Conservation (phyloP, 2,797 vertebrate species). For the Pseudochirops cupreus region DNA sequence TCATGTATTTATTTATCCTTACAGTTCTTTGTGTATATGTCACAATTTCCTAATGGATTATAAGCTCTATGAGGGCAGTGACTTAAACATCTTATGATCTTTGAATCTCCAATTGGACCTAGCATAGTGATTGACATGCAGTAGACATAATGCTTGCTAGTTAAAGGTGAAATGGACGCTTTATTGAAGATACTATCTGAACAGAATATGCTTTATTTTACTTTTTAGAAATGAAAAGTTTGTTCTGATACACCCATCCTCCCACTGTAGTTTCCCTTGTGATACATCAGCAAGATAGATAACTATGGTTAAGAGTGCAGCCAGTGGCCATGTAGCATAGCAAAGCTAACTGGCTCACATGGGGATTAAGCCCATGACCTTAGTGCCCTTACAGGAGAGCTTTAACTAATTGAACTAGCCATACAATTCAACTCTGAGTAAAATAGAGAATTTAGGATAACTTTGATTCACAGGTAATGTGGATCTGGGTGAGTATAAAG, state of each 20-base stretch:
- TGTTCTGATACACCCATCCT: background rate
- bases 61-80: background rate
- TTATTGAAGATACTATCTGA: background rate
- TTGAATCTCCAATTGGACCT: background rate
- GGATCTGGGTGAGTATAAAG: background rate
- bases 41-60: background rate
- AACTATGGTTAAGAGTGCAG: background rate
- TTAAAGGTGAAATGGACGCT: background rate
- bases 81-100: background rate
- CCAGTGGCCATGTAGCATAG: background rate
- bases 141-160: background rate
- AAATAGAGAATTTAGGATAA: background rate
- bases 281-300: background rate
- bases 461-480: constrained; percentile 13
- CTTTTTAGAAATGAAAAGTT: background rate
- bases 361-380: background rate
- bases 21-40: background rate
- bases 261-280: background rate
- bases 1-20: background rate
- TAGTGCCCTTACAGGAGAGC: background rate
- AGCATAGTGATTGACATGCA: background rate
- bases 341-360: background rate
- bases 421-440: background rate
- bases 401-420: background rate
- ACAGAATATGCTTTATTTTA: background rate